phyloP scores from a whole-genome alignment of 2,797 vertebrate genomes.

The Apogon talboti region DNA sequence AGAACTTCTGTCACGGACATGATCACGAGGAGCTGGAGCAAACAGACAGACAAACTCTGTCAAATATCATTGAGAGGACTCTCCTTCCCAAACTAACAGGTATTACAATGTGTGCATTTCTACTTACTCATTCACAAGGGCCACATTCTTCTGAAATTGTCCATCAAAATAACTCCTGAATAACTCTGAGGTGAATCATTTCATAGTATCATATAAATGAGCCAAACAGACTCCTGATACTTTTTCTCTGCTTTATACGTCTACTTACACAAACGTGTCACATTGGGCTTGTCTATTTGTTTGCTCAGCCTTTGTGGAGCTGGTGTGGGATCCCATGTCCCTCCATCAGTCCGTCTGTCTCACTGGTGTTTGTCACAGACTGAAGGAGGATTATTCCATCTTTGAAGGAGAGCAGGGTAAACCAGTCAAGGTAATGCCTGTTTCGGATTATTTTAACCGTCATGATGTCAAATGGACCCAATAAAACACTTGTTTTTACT shows the following conservation, averaged over 20 bases:
- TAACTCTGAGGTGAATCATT: no score
- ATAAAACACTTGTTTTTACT: neutral
- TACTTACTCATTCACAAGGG: neutral
- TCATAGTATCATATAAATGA: no score
- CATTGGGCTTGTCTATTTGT: neutral
- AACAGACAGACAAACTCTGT: slow-evolving; percentile 86
- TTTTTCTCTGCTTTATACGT: neutral
- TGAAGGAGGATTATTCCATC: slow-evolving; percentile 84
- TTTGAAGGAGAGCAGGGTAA: slow-evolving; percentile 84
- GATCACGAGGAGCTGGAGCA: slow-evolving; percentile 78
- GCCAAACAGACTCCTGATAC: no score
- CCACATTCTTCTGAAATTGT: neutral
- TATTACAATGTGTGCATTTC: slow-evolving; percentile 47
- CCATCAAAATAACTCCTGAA: neutral
- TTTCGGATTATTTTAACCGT: no score
- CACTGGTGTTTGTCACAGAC: slow-evolving; percentile 81
- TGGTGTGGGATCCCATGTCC: slow-evolving; percentile 93
- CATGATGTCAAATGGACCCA: neutral
- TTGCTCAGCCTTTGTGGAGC: slow-evolving; percentile 84
- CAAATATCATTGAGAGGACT: slow-evolving; percentile 87
- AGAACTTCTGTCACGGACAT: slow-evolving; percentile 86
- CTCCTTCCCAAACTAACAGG: slow-evolving; percentile 90
- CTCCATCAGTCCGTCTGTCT: slow-evolving; percentile 86
- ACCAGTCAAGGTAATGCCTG: slow-evolving; percentile 85
- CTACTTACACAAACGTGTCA: slow-evolving; percentile 8